Conservation (phyloP, 2,888 invertebrate species). For the Pristionchus maxplancki region DNA sequence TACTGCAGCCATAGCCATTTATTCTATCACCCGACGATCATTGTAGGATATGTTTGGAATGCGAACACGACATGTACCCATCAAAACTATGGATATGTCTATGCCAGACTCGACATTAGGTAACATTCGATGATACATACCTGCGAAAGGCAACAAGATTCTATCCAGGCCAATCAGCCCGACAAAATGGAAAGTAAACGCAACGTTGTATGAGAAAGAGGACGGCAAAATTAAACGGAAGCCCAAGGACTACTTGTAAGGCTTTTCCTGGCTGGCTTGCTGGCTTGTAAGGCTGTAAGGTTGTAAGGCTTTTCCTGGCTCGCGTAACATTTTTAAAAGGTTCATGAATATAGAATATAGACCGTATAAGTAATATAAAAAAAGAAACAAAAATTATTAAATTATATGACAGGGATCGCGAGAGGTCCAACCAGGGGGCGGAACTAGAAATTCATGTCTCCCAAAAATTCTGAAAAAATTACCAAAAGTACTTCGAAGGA, state of each 20-base stretch:
- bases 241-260: not conserved
- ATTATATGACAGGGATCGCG: no score
- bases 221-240: not conserved
- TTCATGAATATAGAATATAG: no score
- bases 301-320: not conserved
- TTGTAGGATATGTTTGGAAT: not conserved
- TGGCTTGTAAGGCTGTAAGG: no score
- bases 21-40: no score
- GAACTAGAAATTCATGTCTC: no score
- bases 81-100: not conserved
- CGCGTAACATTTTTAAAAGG: not conserved
- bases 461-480: no score
- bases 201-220: not conserved
- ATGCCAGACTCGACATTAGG: not conserved
- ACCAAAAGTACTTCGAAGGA: no score
- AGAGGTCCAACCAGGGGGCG: no score
- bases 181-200: not conserved
- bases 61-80: not conserved
- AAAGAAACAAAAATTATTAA: no score
- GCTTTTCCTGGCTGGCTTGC: no score
- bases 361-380: no score
- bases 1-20: no score
- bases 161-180: not conserved
- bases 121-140: not conserved
- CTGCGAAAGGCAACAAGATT: not conserved